Percentiles rank a stretch among this genome's conserved stretches.
phyloP scores from a whole-genome alignment of 2,888 invertebrate species.

The Hanleya hanleyi region DNA sequence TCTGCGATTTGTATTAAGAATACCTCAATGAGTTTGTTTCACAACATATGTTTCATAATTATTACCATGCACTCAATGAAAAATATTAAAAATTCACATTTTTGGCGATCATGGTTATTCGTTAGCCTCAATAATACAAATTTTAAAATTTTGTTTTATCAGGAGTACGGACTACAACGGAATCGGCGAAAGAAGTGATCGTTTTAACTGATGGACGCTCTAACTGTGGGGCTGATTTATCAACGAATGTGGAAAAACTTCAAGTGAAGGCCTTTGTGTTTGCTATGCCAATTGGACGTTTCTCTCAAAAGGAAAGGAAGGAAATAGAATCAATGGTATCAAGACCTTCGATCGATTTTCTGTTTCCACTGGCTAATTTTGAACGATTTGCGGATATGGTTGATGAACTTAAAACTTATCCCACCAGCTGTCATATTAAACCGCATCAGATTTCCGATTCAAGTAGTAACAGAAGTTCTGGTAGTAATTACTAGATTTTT shows the following conservation, averaged over 20 bases:
- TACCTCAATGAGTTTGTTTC: too few species aligned
- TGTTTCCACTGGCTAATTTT: background rate
- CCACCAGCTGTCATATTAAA: background rate
- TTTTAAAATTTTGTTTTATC: too few species aligned
- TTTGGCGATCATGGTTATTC: too few species aligned
- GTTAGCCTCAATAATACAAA: too few species aligned
- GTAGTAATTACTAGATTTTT: too few species aligned
- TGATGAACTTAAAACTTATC: background rate
- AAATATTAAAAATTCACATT: too few species aligned
- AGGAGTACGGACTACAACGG: background rate
- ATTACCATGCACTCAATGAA: too few species aligned
- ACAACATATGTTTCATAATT: too few species aligned
- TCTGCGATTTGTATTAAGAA: too few species aligned
- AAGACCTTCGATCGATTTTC: background rate
- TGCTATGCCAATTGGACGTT: background rate
- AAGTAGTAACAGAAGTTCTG: too few species aligned
- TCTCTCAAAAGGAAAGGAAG: background rate
- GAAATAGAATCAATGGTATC: slow-evolving; percentile 6
- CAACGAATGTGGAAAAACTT: background rate
- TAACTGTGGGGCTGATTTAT: background rate
- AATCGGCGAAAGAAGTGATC: background rate
- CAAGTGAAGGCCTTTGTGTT: background rate
- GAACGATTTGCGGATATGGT: background rate
- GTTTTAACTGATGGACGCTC: background rate
- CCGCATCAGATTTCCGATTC: too few species aligned